These are phyloP conservation scores for Holocentrus rufus DNA, from an alignment of 2,797 vertebrate species.

Conservation along the genomic window DNA sequence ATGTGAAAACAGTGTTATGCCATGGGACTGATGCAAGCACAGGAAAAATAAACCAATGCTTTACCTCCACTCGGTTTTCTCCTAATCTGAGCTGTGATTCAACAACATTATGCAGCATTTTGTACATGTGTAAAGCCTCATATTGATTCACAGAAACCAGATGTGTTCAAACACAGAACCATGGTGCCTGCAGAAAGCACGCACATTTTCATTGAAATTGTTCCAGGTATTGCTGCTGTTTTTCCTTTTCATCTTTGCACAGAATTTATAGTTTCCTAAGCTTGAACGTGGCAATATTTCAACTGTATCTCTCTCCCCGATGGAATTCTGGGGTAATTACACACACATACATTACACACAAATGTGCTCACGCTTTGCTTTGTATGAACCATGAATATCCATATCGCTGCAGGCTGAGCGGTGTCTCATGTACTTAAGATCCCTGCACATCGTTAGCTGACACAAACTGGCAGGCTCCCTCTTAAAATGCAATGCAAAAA, in stretches of 20 bases:
- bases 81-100: constrained; percentile 9
- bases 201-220: constrained; percentile 26
- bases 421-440: constrained; percentile 22
- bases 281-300: constrained; percentile 37
- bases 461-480: constrained; percentile 14
- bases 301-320: constrained; percentile 54
- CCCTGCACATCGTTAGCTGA: constrained; percentile 14
- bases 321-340: constrained; percentile 44
- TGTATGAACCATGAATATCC: constrained; percentile 32
- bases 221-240: constrained; percentile 29
- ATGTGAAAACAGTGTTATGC: too few relatives aligned
- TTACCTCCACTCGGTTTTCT: constrained; percentile 18
- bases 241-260: constrained; percentile 32
- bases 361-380: constrained; percentile 12
- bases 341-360: constrained; percentile 14
- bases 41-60: not conserved
- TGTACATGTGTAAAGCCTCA: constrained; percentile 16
- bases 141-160: constrained; percentile 62
- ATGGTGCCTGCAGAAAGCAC: constrained; percentile 19
- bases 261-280: constrained; percentile 45
- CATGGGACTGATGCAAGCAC: too few relatives aligned
- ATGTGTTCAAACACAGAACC: constrained; percentile 55
- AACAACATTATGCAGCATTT: constrained; percentile 26
- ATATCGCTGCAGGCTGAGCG: constrained; percentile 29
- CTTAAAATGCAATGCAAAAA: constrained; percentile 43